These are phyloP conservation scores for Lepidostoma basale DNA, from an alignment of 1,140 invertebrate genomes.

Conservation along the genomic window DNA sequence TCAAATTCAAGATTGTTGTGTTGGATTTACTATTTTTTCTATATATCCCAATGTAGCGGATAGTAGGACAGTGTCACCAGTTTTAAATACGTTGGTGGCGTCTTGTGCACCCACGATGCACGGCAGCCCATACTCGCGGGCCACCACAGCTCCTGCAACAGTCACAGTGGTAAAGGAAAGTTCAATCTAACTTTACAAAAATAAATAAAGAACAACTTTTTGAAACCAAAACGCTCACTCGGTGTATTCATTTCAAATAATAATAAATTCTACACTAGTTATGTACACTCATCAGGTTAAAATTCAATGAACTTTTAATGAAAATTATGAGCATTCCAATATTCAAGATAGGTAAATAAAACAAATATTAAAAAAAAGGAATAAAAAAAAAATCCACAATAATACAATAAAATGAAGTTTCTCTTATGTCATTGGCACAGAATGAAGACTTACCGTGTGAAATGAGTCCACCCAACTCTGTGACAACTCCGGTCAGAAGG, in stretches of 20 bases:
- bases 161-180: too few relatives aligned
- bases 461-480: slow-evolving; percentile 83
- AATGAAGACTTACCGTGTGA: slow-evolving; percentile 76
- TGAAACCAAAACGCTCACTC: too few relatives aligned
- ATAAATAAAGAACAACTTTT: too few relatives aligned
- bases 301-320: too few relatives aligned
- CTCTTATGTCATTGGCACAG: too few relatives aligned
- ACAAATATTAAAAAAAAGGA: background rate
- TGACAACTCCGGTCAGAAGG: slow-evolving; percentile 78
- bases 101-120: slow-evolving; percentile 77
- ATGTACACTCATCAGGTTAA: too few relatives aligned
- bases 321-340: too few relatives aligned
- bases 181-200: too few relatives aligned
- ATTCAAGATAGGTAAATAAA: too few relatives aligned
- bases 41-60: slow-evolving; percentile 50
- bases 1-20: too few relatives aligned
- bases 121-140: slow-evolving; percentile 83
- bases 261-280: too few relatives aligned
- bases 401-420: background rate
- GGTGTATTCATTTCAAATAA: too few relatives aligned
- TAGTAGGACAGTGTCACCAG: slow-evolving; percentile 65
- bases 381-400: background rate
- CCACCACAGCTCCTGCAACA: slow-evolving; percentile 79
- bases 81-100: slow-evolving; percentile 72
- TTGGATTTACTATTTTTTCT: background rate